Evolutionary conservation across 2,888 invertebrate species (phyloP).

Genomic region (Drosophila neonasuta): DNA sequence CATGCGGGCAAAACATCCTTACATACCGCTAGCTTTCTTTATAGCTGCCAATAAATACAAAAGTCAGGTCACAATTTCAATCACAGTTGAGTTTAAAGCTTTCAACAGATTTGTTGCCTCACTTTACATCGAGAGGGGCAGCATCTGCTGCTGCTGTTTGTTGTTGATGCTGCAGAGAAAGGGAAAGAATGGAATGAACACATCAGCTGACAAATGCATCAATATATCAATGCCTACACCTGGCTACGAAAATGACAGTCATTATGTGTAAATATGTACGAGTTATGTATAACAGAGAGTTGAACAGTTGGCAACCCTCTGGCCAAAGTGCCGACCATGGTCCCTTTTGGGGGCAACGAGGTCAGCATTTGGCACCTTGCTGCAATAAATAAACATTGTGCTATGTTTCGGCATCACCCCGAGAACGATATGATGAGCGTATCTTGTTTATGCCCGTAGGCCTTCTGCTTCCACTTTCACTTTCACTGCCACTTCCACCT

Average conservation of each 20-base stretch:
- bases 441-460: constrained; percentile 47
- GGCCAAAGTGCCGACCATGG: constrained; percentile 17
- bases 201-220: constrained; percentile 66
- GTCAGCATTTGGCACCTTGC: constrained; percentile 68
- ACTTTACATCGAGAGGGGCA: constrained; percentile 31
- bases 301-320: constrained; percentile 41
- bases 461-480: neutral
- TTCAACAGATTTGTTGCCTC: constrained; percentile 44
- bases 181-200: constrained; percentile 47
- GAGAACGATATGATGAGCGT: constrained; percentile 34
- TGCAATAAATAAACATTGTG: constrained; percentile 71
- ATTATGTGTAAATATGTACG: constrained; percentile 62
- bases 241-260: constrained; percentile 72
- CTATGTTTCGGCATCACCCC: constrained; percentile 28
- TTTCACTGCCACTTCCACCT: no score
- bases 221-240: constrained; percentile 76
- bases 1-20: constrained; percentile 12
- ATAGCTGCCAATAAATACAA: constrained; percentile 72
- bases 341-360: constrained; percentile 52
- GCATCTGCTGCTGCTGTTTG: neutral
- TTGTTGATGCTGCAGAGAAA: neutral
- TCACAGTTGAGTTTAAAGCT: constrained; percentile 60
- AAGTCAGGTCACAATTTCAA: constrained; percentile 72
- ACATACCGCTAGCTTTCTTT: constrained; percentile 68
- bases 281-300: constrained; percentile 22